A percentile compares a stretch with the other conserved stretches of the same genome.
These are phyloP conservation scores for Hassar affinis DNA, from an alignment of 2,113 vertebrate species.

Conservation along the genomic window DNA sequence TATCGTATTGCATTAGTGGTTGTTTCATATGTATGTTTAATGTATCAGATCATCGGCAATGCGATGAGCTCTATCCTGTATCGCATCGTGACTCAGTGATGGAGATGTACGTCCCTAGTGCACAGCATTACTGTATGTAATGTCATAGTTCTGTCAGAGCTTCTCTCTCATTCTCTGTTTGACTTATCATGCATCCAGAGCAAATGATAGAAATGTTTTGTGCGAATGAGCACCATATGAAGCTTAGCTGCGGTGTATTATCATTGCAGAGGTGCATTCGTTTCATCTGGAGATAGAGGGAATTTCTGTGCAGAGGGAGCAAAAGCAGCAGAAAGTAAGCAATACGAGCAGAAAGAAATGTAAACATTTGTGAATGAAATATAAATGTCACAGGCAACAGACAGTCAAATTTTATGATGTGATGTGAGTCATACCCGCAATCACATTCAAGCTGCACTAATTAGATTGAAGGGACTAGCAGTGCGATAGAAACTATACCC, in stretches of 20 bases:
- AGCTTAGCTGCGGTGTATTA: not conserved
- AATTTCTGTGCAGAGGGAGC: not conserved
- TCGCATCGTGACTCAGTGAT: too few relatives aligned
- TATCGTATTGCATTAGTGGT: too few relatives aligned
- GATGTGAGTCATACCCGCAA: not conserved
- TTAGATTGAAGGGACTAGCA: not conserved
- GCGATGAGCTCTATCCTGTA: too few relatives aligned
- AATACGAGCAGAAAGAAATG: not conserved
- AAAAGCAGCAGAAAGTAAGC: not conserved
- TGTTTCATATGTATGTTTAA: too few relatives aligned
- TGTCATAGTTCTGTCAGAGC: not conserved
- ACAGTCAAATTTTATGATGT: not conserved
- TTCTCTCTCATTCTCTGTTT: not conserved
- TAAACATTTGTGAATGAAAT: not conserved
- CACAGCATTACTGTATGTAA: not conserved
- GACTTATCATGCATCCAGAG: not conserved
- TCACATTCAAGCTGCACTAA: not conserved
- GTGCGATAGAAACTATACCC: not conserved
- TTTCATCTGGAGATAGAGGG: not conserved
- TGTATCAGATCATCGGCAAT: too few relatives aligned
- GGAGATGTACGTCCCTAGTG: too few relatives aligned
- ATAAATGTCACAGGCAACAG: not conserved
- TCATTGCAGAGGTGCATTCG: too few relatives aligned
- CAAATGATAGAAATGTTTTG: not conserved
- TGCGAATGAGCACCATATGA: not conserved